Percentiles rank a stretch among this genome's conserved stretches.
phyloP scores from a whole-genome alignment of 64 coral and sea anemone species.

The Stylophora pistillata region DNA sequence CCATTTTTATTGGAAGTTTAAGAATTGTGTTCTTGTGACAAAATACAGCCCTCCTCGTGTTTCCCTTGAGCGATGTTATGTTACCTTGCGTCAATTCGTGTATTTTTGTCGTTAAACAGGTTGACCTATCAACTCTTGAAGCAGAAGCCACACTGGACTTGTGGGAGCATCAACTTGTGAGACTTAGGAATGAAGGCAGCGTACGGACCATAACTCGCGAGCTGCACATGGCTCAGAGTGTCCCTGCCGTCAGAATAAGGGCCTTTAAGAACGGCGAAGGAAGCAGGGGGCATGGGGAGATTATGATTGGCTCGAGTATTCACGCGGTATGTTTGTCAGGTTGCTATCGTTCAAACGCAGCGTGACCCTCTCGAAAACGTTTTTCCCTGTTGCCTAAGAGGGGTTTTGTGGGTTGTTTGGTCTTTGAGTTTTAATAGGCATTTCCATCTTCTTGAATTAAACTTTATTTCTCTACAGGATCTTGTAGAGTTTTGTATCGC shows the following conservation, averaged over 20 bases:
- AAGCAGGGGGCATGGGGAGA: slow-evolving; percentile 51
- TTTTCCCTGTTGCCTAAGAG: no score
- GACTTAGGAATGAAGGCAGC: slow-evolving; percentile 79
- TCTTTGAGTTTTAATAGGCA: no score
- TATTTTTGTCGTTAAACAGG: slow-evolving; percentile 23
- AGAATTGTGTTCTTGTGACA: no score
- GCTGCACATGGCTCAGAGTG: slow-evolving; percentile 76
- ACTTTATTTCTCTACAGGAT: no score
- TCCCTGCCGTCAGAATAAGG: slow-evolving; percentile 86
- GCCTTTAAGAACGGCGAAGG: slow-evolving; percentile 91
- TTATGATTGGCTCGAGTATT: slow-evolving; percentile 91
- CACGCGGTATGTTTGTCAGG: slow-evolving; percentile 50
- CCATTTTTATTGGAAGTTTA: no score
- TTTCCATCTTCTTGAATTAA: no score
- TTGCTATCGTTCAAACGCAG: neutral
- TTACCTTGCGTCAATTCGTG: neutral
- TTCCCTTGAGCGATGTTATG: no score
- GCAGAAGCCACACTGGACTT: slow-evolving; percentile 89
- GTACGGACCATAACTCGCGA: slow-evolving; percentile 84
- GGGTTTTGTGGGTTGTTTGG: no score
- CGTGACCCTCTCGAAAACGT: no score
- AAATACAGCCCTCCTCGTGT: no score
- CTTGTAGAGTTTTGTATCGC: no score
- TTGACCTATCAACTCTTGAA: slow-evolving; percentile 86
- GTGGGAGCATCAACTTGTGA: slow-evolving; percentile 91